Conservation (phyloP, 2,113 vertebrate species). For the Halcyon malimbica region DNA sequence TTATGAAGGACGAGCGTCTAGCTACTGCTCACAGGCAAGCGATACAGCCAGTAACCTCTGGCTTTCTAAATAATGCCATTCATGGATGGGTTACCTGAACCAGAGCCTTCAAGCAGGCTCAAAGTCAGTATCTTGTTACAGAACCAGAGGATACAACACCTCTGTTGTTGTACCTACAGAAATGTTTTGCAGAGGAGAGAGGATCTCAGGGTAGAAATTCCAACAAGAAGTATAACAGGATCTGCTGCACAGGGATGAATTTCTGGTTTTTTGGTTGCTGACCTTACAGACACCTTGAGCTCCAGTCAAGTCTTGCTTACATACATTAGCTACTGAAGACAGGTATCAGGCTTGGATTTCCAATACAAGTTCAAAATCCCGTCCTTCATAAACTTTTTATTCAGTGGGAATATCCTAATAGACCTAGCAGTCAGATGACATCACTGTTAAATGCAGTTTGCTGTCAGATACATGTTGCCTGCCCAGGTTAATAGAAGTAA, state of each 20-base stretch:
- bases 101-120: background rate
- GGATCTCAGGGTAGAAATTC: background rate
- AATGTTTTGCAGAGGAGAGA: background rate
- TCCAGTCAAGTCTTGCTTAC: background rate
- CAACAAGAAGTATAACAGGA: background rate
- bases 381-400: background rate
- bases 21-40: background rate
- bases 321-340: background rate
- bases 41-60: background rate
- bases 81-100: background rate
- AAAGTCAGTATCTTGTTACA: background rate
- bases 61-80: background rate
- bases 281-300: background rate
- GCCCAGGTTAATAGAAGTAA: background rate
- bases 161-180: background rate
- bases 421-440: background rate
- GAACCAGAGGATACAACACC: background rate
- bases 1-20: background rate
- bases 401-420: background rate
- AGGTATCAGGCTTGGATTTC: background rate
- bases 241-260: accelerated
- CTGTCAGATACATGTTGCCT: background rate
- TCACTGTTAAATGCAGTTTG: background rate
- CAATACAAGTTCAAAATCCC: background rate
- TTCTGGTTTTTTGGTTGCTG: background rate